Evolutionary conservation across 1,140 invertebrate genomes (phyloP), one percentile per base, ranked within the genome.

Genomic region (Meloidogyne chitwoodi): DNA sequence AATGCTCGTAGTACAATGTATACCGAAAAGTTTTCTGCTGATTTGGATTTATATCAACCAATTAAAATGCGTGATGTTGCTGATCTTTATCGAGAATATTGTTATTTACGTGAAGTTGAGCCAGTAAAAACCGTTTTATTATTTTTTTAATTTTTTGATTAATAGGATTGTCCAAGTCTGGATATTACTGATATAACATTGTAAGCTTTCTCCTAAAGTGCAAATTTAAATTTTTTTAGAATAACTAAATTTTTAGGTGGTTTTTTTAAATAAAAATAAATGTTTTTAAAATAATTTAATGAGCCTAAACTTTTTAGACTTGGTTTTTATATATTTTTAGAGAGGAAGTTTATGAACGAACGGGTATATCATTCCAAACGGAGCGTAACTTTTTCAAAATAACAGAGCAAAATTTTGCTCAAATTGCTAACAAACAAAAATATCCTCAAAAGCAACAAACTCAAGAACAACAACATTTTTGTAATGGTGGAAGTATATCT

Each of bases 281-380:
- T n/a, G n/a, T n/a, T n/a, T n/a, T n/a, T n/a, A n/a, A n/a, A 41
- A 12, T 41, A 14, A 41, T 41, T 41, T 41, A 48, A 38, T 12
- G 12, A 48, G 14, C 11, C 3, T 12, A 0, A 29, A 14, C 27
- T n/a, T 62, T 19, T 44, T 44, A 62, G 10, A 44, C 8, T n/a
- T 69, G 6, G 11, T 8, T n/a, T 44, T 22, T 24, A 62, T 19
- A 31, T 22, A 68, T 27, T 22, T 48, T 74, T 22, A 67, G 64
- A 19, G 78, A 79, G 48, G 78, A 79, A 48, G 78, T 79, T 27
- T 79, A 79, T 61, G 78, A 79, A 24, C 78, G 78, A 66, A 78
- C 68, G 16, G 78, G 78, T 27, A 74, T 79, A 27, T 74, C 68
- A 31, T 79, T 66, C 44, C 78, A 79, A 68, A 75, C 78, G 22